These are phyloP conservation scores for Eupelmus urozonus DNA, from an alignment of 2,888 invertebrate genomes.

Conservation along the genomic window DNA sequence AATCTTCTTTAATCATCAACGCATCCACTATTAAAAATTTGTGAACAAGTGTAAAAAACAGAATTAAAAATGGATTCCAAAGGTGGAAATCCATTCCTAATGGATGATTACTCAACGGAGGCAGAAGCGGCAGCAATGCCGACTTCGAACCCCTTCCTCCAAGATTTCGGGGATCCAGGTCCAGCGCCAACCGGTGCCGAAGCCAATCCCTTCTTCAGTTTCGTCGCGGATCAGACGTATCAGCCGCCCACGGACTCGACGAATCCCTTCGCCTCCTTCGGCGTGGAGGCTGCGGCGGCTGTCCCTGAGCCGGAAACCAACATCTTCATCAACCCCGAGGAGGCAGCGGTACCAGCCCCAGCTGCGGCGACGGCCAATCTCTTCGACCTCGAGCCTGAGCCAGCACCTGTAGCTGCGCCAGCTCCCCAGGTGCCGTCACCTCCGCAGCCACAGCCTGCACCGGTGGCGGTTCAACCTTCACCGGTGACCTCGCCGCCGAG, in stretches of 20 bases:
- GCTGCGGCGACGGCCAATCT: conserved; percentile 49
- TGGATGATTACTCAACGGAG: conserved; percentile 82
- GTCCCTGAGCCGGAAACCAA: conserved; percentile 60
- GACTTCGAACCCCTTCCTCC: conserved; percentile 84
- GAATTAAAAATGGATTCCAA: conserved; percentile 79
- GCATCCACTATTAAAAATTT: not conserved
- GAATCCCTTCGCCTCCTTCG: conserved; percentile 76
- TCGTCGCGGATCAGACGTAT: conserved; percentile 67
- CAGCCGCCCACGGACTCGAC: conserved; percentile 71
- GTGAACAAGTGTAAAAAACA: conserved; percentile 36
- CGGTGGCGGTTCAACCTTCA: not conserved
- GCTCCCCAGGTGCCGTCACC: not conserved
- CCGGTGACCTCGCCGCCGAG: conserved; percentile 37
- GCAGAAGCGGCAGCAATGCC: conserved; percentile 80
- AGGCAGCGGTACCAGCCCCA: conserved; percentile 58
- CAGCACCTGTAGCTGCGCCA: conserved; percentile 28
- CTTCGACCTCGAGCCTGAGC: conserved; percentile 59
- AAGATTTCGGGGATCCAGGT: conserved; percentile 76
- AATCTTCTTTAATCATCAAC: conserved; percentile 5
- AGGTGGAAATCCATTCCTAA: conserved; percentile 88
- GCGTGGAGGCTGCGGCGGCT: conserved; percentile 64
- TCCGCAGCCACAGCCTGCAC: conserved; percentile 51
- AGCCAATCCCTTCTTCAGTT: conserved; percentile 74
- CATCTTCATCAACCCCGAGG: conserved; percentile 60
- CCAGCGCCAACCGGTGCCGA: conserved; percentile 83